These are phyloP conservation scores for Lepidocolaptes lacrymiger DNA, from an alignment of 2,797 vertebrate species.

Conservation along the genomic window DNA sequence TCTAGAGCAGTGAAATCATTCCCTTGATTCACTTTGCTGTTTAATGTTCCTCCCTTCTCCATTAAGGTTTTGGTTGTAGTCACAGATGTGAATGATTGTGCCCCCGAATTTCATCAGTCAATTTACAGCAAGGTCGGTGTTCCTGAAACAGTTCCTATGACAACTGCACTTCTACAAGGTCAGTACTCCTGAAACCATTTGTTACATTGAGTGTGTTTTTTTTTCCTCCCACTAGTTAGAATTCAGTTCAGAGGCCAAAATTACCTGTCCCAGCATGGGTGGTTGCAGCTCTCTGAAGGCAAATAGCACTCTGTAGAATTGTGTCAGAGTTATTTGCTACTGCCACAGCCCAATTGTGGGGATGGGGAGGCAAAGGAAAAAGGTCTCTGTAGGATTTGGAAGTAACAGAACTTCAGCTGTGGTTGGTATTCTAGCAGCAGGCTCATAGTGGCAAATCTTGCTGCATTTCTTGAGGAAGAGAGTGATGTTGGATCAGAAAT, in stretches of 20 bases:
- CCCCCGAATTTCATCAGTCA: conserved; percentile 88
- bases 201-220: not conserved
- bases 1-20: not conserved
- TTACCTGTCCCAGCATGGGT: not conserved
- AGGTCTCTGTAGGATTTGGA: not conserved
- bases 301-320: not conserved
- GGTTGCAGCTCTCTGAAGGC: not conserved
- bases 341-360: not conserved
- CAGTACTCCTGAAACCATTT: conserved; percentile 42
- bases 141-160: conserved; percentile 86
- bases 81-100: conserved; percentile 87
- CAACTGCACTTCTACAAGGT: conserved; percentile 90
- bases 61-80: conserved; percentile 85
- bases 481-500: not conserved
- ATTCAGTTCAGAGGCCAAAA: not conserved
- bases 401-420: not conserved
- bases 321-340: not conserved
- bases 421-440: not conserved
- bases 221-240: not conserved
- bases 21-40: not conserved
- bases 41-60: not conserved
- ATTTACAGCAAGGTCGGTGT: conserved; percentile 88
- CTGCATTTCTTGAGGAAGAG: not conserved
- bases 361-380: not conserved
- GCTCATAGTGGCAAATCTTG: not conserved